phyloP scores from a whole-genome alignment of 2,113 vertebrate species.

The Clarias magur region DNA sequence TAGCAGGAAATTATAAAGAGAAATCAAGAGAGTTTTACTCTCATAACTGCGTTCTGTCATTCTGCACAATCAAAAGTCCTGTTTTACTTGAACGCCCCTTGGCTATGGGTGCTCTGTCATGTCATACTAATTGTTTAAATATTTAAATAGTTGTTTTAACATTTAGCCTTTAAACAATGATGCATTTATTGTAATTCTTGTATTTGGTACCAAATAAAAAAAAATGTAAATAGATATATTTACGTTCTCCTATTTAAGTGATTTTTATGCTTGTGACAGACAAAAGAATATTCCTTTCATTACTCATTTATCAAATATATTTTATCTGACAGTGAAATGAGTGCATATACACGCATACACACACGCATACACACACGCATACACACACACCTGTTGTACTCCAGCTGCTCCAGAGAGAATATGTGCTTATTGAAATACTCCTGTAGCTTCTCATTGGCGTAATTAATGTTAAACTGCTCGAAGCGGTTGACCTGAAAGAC shows the following conservation, averaged over 20 bases:
- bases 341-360: not conserved
- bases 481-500: constrained; percentile 88
- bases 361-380: constrained; percentile 9
- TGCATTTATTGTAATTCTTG: too few relatives aligned
- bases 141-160: too few relatives aligned
- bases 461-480: constrained; percentile 99
- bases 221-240: too few relatives aligned
- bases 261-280: not conserved
- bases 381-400: constrained; percentile 88
- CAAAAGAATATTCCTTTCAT: not conserved
- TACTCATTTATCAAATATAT: not conserved
- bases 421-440: constrained; percentile 99
- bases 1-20: too few relatives aligned
- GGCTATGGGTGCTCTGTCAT: too few relatives aligned
- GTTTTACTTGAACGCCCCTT: too few relatives aligned
- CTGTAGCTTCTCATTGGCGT: constrained; percentile 99
- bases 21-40: too few relatives aligned
- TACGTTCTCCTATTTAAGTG: not conserved
- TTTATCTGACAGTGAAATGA: not conserved
- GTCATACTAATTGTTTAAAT: too few relatives aligned
- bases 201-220: too few relatives aligned
- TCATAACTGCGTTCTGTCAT: too few relatives aligned
- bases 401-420: constrained; percentile 96
- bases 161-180: too few relatives aligned
- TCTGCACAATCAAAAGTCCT: too few relatives aligned